A percentile compares a stretch with the other conserved stretches of the same genome.
Conservation (phyloP, 2,797 vertebrate species). For the Nyctibius grandis region DNA sequence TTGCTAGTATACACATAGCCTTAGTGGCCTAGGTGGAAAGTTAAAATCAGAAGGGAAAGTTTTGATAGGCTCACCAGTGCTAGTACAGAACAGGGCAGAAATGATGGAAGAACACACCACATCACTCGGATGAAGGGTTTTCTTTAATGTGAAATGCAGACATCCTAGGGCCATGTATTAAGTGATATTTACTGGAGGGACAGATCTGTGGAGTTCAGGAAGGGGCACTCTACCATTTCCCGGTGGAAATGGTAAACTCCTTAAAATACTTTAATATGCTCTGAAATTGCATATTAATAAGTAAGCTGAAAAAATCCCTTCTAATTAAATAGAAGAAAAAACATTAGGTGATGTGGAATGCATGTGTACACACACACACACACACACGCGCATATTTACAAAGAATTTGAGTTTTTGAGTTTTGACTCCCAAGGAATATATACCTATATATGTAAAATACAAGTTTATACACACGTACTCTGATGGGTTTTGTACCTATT, state of each 20-base stretch:
- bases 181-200: neutral
- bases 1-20: neutral
- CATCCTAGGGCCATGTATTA: neutral
- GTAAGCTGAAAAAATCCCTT: neutral
- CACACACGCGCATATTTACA: neutral
- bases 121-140: neutral
- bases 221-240: neutral
- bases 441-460: neutral
- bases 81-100: neutral
- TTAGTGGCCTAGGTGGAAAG: neutral
- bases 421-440: neutral
- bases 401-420: neutral
- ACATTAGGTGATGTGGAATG: neutral
- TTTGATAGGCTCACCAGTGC: neutral
- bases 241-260: neutral
- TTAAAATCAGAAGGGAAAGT: neutral
- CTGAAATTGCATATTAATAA: neutral
- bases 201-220: neutral
- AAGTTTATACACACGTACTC: neutral
- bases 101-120: neutral
- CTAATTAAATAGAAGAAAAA: neutral
- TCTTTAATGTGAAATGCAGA: neutral
- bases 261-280: neutral
- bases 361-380: neutral
- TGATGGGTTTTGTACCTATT: neutral